phyloP scores from a whole-genome alignment of 2,888 invertebrate species.

The Gandaritis pyraliata region DNA sequence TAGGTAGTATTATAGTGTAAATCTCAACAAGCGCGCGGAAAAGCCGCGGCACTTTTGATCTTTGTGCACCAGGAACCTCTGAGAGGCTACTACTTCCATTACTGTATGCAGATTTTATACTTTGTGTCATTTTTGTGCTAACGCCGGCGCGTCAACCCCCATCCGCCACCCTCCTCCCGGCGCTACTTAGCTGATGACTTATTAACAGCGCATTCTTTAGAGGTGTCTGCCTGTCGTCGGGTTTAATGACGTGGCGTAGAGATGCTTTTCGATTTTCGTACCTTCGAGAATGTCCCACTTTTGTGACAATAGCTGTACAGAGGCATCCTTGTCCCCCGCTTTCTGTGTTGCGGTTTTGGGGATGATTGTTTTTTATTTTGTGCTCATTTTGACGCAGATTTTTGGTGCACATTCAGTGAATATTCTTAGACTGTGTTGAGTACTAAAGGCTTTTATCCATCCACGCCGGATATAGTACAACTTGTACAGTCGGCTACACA shows the following conservation, averaged over 20 bases:
- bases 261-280: conserved; percentile 64
- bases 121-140: conserved; percentile 81
- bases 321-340: conserved; percentile 14
- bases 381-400: conserved; percentile 1
- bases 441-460: too few species aligned
- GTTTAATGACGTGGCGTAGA: conserved; percentile 79
- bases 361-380: conserved; percentile 17
- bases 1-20: conserved; percentile 44
- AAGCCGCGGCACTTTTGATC: conserved; percentile 71
- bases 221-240: conserved; percentile 81
- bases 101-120: conserved; percentile 82
- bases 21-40: conserved; percentile 50
- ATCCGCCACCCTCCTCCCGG: conserved; percentile 48
- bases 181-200: conserved; percentile 84
- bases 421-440: too few species aligned
- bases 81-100: conserved; percentile 73
- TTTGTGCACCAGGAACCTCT: conserved; percentile 67
- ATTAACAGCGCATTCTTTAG: conserved; percentile 83
- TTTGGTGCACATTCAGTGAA: background rate
- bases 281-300: conserved; percentile 73
- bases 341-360: conserved; percentile 11
- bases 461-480: too few species aligned
- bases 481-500: too few species aligned
- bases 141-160: conserved; percentile 53
- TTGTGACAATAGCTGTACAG: conserved; percentile 50